Base-by-base conservation (phyloP, 2,113 vertebrate genomes). In the Spermophilus dauricus region DNA sequence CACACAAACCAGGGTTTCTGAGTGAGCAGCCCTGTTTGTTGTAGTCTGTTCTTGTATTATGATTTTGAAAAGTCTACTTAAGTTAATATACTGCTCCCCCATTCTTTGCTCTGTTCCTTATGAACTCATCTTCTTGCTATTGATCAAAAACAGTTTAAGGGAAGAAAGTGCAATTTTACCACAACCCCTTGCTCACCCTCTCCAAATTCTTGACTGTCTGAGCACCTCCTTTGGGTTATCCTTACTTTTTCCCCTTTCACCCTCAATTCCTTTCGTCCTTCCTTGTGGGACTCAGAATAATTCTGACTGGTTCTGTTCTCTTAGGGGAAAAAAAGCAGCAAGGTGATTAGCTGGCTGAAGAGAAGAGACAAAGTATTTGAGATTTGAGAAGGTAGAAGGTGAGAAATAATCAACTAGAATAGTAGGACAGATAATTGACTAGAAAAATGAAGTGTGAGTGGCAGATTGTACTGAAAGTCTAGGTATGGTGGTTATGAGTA, bases 101-200 rank as follows among this genome's bases (percentile, higher is more conserved):
- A 63, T 75, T 76, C 4, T 72, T 85, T 77, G 16, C 9, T 87
- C 42, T 90, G 24, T 42, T 18, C 30, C 45, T 83, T 73, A 42
- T 63, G 34, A 94, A 86, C 6, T 75, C 24, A 73, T 86, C 89
- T 80, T 91, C 63, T 88, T 61, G 32, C 77, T 93, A n/a, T 90
- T 91, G 84, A 70, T 61, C 91, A 63, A 95, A 88, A 58, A 70
- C 7, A 95, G 42, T 84, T 53, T 87, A 34, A 82, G 34, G 76
- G 20, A 77, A 91, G 24, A 78, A 87, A 45, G 9, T 82, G 48
- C 16, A 24, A 32, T 89, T 81, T 83, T 83, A n/a, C 37, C 22
- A 8, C 39, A 91, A 16, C 9, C 45, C 53, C 53, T 96, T 61
- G 65, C 14, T 94, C 34, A n/a, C 37, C 37, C 16, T 53, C 70